phyloP scores from a whole-genome alignment of 2,797 vertebrate genomes.

The Sebastes elongatus region DNA sequence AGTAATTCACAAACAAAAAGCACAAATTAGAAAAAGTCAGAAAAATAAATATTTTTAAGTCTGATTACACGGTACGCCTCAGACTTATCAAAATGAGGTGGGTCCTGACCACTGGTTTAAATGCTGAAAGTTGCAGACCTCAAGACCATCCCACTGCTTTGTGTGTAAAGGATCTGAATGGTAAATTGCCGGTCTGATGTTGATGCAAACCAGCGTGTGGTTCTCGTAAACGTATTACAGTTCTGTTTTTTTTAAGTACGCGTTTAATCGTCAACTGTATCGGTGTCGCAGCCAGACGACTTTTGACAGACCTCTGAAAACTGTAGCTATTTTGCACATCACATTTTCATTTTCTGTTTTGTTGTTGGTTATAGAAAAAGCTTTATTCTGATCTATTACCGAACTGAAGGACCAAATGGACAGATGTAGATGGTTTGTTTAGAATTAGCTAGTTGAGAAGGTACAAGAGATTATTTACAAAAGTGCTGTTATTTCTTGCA shows the following conservation, averaged over 20 bases:
- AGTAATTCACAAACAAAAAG: not conserved
- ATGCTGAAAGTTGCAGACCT: not conserved
- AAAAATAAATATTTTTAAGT: not conserved
- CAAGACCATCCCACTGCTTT: not conserved
- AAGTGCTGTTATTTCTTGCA: conserved; percentile 8
- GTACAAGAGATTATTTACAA: not conserved
- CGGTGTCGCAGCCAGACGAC: not conserved
- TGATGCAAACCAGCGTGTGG: not conserved
- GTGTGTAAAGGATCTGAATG: not conserved
- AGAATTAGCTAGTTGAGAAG: not conserved
- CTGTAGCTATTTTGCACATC: conserved; percentile 29
- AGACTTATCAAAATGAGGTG: too few species aligned
- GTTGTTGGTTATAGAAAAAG: not conserved
- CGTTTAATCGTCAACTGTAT: not conserved
- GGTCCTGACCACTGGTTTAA: not conserved
- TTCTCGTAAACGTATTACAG: not conserved
- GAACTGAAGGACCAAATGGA: conserved; percentile 5
- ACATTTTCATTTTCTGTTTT: not conserved
- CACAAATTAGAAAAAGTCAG: not conserved
- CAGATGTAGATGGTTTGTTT: not conserved
- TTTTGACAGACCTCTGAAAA: not conserved
- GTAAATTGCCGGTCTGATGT: not conserved
- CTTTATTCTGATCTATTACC: not conserved
- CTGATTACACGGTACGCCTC: fast-evolving
- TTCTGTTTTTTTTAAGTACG: not conserved